Percentiles rank a stretch among this genome's conserved stretches.
phyloP scores from a whole-genome alignment of 2,797 vertebrate species.

The Fundulus diaphanus region DNA sequence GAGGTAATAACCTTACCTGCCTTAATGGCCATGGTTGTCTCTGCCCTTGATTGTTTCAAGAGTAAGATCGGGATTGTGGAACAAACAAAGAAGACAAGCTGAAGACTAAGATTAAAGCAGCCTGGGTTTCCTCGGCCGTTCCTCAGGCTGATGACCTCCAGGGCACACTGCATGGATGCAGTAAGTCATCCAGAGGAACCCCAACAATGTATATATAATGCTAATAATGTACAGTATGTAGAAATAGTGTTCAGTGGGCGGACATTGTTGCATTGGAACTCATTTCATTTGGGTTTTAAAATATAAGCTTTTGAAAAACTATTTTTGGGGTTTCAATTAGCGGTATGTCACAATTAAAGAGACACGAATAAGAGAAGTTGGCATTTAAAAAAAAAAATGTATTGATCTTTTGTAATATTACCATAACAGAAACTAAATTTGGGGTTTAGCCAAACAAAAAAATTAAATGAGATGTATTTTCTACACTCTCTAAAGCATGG shows the following conservation, averaged over 20 bases:
- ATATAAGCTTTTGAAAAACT: background rate
- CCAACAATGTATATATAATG: background rate
- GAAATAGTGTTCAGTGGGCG: background rate
- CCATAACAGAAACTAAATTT: too few relatives aligned
- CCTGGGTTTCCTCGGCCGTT: background rate
- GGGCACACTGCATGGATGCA: background rate
- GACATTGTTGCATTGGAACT: background rate
- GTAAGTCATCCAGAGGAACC: background rate
- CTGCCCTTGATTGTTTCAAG: background rate
- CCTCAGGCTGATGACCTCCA: background rate
- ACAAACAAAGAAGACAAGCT: background rate
- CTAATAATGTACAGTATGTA: background rate
- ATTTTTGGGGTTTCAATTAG: background rate
- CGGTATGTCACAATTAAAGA: background rate
- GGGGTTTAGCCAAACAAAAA: too few relatives aligned
- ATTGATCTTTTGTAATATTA: too few relatives aligned
- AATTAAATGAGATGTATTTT: too few relatives aligned
- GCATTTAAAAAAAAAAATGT: too few relatives aligned
- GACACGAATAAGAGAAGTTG: too few relatives aligned
- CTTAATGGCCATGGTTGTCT: background rate
- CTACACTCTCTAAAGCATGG: too few relatives aligned
- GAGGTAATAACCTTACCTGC: background rate
- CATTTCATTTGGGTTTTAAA: background rate
- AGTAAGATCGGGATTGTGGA: background rate
- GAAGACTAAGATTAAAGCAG: background rate